Percentiles rank a stretch among this genome's conserved stretches.
phyloP scores from a whole-genome alignment of 2,113 vertebrate species.

The Actinemys pallida region DNA sequence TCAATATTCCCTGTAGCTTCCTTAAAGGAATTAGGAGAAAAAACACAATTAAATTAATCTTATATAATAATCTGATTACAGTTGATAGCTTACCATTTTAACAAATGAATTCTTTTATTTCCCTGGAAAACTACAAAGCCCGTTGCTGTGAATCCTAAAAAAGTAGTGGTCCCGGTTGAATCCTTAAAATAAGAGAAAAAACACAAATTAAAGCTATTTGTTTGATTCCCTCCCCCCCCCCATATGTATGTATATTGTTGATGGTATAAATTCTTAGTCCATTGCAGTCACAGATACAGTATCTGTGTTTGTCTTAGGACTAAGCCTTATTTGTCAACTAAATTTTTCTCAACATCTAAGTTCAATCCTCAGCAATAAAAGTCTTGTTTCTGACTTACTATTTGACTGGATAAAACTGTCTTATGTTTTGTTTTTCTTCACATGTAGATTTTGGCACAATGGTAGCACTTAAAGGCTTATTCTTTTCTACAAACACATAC shows the following conservation, averaged over 20 bases:
- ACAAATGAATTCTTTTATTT: constrained; percentile 96
- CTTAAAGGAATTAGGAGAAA: neutral
- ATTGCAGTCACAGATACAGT: neutral
- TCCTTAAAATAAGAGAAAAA: constrained; percentile 82
- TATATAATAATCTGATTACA: neutral
- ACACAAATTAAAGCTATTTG: neutral
- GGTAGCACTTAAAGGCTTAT: neutral
- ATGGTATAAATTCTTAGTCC: neutral
- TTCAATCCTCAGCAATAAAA: neutral
- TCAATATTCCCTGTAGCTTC: neutral
- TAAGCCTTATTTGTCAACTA: neutral
- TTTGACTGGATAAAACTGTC: neutral
- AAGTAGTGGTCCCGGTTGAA: constrained; percentile 92
- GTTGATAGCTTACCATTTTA: constrained; percentile 90
- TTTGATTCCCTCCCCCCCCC: neutral
- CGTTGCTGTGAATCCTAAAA: constrained; percentile 95
- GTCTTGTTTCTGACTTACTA: neutral
- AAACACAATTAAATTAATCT: neutral
- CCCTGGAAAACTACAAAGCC: constrained; percentile 99
- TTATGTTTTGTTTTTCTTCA: neutral
- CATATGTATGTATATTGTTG: neutral
- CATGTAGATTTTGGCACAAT: neutral
- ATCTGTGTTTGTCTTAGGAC: neutral
- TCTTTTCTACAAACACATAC: neutral
- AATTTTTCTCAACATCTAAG: neutral